Evolutionary conservation across 2,797 vertebrate genomes (phyloP), one percentile per base, ranked within the genome.

Genomic region (Melopsittacus undulatus): DNA sequence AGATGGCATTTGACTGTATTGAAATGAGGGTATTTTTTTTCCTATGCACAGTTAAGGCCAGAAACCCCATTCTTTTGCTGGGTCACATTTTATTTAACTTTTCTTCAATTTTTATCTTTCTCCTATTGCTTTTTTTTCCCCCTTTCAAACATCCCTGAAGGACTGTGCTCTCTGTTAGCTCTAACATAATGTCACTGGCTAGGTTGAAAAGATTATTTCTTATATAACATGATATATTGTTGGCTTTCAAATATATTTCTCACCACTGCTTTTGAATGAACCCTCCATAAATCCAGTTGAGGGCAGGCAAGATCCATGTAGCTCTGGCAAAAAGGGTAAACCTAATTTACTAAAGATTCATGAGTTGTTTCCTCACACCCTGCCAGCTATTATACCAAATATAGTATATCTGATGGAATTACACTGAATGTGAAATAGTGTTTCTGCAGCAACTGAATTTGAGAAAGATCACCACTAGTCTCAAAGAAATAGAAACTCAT

Each of bases 231-330:
- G 42, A 73, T 79, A 48, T 54, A 73, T 67, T 80, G 21, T 56
- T 80, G 45, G 8, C 42, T 89, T 92, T 94, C 64, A 85, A 52
- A 89, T 42, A 17, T 21, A 32, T 84, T 92, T 92, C 62, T 93
- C 77, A 74, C n/a, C 64, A 78, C 49, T 13, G 6, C 78, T 83
- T 93, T 91, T 92, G 83, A 92, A 62, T 51, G 82, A 95, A 52
- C 68, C 49, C 46, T 94, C 61, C 76, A 77, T 96, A 94, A 96
- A 97, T 97, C 96, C 97, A 97, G 97, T 72, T 89, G 97, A 97
- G 96, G 97, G 97, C 97, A 97, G 97, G 87, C 97, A 96, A 97
- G 97, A 95, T 97, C 96, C 88, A 92, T 42, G 89, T 21, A 96
- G 90, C 66, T 92, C 76, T 80, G 52, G 74, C 72, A 68, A 75